These are phyloP conservation scores for Pachycephus smyrnensis DNA, from an alignment of 2,888 invertebrate genomes.

Conservation along the genomic window DNA sequence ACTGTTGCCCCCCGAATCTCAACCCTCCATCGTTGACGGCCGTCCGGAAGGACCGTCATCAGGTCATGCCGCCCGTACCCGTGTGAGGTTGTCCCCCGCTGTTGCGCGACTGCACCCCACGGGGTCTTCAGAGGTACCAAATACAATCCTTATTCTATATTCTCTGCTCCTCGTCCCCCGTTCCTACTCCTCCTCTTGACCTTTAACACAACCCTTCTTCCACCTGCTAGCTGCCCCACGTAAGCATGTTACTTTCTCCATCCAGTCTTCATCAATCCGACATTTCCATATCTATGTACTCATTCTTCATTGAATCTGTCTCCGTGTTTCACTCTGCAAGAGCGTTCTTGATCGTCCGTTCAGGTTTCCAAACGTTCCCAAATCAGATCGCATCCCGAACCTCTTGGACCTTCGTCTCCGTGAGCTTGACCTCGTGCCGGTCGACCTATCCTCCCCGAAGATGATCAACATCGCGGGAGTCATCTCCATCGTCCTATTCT, in stretches of 20 bases:
- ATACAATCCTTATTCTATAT: neutral
- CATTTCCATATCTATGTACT: neutral
- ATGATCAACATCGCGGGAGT: slow-evolving; percentile 95
- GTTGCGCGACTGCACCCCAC: slow-evolving; percentile 66
- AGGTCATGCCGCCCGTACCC: slow-evolving; percentile 61
- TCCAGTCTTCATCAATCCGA: neutral
- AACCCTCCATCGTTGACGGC: slow-evolving; percentile 54
- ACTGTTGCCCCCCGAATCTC: slow-evolving; percentile 78
- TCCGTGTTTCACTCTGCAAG: neutral
- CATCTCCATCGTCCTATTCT: slow-evolving; percentile 95
- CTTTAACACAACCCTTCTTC: neutral
- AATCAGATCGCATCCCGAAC: slow-evolving; percentile 58
- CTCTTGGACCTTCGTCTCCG: slow-evolving; percentile 59
- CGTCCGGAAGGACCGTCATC: slow-evolving; percentile 56
- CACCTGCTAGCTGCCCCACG: neutral
- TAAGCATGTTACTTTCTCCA: neutral
- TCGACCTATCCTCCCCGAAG: slow-evolving; percentile 66
- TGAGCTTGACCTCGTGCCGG: slow-evolving; percentile 60
- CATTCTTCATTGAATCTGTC: neutral
- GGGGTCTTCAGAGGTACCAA: slow-evolving; percentile 61
- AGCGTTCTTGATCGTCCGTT: slow-evolving; percentile 1
- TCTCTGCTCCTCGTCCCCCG: slow-evolving; percentile 6
- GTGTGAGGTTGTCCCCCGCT: slow-evolving; percentile 67
- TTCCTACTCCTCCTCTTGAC: neutral
- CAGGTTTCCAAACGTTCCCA: slow-evolving; percentile 61